A percentile compares a stretch with the other conserved stretches of the same genome.
Evolutionary conservation across 2,113 vertebrate genomes (phyloP).

Genomic region (Poeciliopsis turrubarensis): DNA sequence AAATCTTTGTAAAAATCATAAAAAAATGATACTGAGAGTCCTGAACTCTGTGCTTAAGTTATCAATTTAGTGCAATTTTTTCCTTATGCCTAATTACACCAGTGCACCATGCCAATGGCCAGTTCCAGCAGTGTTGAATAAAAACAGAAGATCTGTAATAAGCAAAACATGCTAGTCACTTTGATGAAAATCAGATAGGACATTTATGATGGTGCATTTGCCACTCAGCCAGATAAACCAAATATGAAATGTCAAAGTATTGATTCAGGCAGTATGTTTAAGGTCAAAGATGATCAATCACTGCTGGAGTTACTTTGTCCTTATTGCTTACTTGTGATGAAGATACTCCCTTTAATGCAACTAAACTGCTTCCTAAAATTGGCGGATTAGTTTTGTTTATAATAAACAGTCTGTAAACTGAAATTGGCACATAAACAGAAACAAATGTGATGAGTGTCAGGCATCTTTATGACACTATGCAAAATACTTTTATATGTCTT

Average conservation of each 20-base stretch:
- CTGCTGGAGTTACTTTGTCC: neutral
- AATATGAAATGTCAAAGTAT: too few species aligned
- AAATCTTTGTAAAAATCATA: neutral
- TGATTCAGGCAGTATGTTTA: neutral
- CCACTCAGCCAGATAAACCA: neutral
- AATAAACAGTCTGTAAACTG: neutral
- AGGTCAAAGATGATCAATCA: neutral
- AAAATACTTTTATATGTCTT: constrained; percentile 4
- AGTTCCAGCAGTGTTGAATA: too few species aligned
- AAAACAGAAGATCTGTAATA: too few species aligned
- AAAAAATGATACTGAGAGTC: neutral
- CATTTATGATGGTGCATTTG: neutral
- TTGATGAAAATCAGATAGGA: neutral
- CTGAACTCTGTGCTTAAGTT: neutral
- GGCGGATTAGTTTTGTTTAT: neutral
- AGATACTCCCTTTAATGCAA: neutral
- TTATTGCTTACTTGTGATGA: neutral
- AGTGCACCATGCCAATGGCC: too few species aligned
- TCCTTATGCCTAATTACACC: neutral
- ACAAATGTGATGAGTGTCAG: neutral
- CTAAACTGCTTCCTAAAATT: too few species aligned
- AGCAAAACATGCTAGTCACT: neutral
- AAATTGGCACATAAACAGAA: neutral
- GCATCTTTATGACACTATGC: neutral
- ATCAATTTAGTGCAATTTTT: neutral